Base-by-base conservation (phyloP, 1,140 invertebrate genomes). In the Lineus longissimus region DNA sequence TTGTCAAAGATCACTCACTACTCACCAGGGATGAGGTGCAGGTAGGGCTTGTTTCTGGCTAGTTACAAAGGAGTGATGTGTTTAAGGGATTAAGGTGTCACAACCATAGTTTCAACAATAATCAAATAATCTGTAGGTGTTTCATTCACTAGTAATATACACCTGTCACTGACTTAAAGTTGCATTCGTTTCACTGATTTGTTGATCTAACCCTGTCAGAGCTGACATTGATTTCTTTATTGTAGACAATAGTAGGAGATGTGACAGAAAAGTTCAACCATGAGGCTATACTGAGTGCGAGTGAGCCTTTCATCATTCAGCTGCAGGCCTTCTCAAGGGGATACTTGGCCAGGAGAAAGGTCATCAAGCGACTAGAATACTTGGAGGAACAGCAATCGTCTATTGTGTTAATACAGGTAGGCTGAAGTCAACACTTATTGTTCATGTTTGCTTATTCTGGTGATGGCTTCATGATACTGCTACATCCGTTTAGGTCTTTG, bases 311-410 rank as follows among this genome's bases (percentile, higher is more conserved):
- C 65, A 77, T 83, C 11, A 66, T 78, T 25, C 83, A 73, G 72
- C 78, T 90, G 23, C 90, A 91, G 81, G 86, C 88, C 19, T 72
- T 79, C 30, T 81, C 84, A 62, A 82, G 87, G 68, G 89, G 89
- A 43, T 88, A 85, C 78, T 72, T 90, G 27, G 69, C 84, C 0
- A 84, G 89, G 45, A 83, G 85, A 75, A 75, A 70, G 41, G 76
- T 87, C 55, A 78, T 73, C 4, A 74, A 84, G 1, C 82, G 83
- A 70, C 73, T 82, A 23, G 68, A 80, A 55, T 83, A 83, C 68
- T 86, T 86, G 62, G 75, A 82, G 57, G 72, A 81, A 31, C 86
- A 88, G 72, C 69, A 83, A 27, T 69, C 81, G 15, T 81, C 84
- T 71, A 81, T 89, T 33, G 73, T 88, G 2, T 82, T 78, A 65